Conservation (phyloP, 2,888 invertebrate species). For the Lottia gigantea region DNA sequence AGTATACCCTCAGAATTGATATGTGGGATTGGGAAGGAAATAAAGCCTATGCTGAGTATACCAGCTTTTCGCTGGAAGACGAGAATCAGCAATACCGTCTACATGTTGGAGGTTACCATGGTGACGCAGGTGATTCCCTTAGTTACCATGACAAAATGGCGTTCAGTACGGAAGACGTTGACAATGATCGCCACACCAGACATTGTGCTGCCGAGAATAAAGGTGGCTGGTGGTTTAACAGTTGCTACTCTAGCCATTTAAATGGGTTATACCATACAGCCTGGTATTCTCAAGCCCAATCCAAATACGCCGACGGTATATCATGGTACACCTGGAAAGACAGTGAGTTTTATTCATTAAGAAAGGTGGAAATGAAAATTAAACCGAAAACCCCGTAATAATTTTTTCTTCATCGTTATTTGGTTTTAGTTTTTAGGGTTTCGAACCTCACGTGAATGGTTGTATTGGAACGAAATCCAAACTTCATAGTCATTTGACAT, state of each 20-base stretch:
- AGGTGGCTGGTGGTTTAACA: constrained; percentile 67
- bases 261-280: constrained; percentile 64
- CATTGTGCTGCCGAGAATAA: constrained; percentile 65
- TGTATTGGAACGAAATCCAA: no score
- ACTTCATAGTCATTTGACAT: no score
- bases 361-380: constrained; percentile 63
- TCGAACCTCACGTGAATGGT: no score
- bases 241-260: constrained; percentile 60
- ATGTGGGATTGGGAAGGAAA: constrained; percentile 67
- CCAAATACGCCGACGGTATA: constrained; percentile 54
- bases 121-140: constrained; percentile 63
- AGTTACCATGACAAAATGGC: constrained; percentile 64
- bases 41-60: constrained; percentile 58
- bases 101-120: constrained; percentile 50
- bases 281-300: constrained; percentile 53
- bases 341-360: constrained; percentile 62
- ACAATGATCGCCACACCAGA: constrained; percentile 63
- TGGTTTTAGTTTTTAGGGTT: no score
- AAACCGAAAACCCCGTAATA: constrained; percentile 31
- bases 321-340: constrained; percentile 63
- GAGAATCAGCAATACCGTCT: constrained; percentile 54
- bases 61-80: constrained; percentile 53
- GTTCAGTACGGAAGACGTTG: constrained; percentile 65
- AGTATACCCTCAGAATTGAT: constrained; percentile 62
- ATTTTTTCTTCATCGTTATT: neutral